Conservation (phyloP, 2,797 vertebrate genomes). For the Galagoides demidoff region DNA sequence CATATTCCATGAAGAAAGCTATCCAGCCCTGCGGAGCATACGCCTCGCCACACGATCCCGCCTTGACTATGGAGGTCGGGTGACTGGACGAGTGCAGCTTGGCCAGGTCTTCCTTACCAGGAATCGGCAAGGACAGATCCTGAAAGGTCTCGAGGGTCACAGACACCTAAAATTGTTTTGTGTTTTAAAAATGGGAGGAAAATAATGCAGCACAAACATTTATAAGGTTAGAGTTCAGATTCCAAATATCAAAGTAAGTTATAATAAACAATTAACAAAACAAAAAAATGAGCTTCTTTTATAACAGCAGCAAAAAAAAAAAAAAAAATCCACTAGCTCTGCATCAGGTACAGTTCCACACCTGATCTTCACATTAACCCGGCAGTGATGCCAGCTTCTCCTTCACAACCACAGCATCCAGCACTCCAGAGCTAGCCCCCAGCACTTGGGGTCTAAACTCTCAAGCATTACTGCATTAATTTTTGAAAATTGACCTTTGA, state of each 20-base stretch:
- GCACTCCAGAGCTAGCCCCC: neutral
- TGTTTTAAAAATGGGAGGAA: conserved; percentile 67
- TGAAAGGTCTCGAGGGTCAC: conserved; percentile 99
- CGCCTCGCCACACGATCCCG: conserved; percentile 97
- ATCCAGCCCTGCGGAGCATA: conserved; percentile 99
- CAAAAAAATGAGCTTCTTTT: neutral
- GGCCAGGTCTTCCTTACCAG: conserved; percentile 98
- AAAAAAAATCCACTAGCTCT: neutral
- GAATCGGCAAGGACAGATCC: conserved; percentile 99
- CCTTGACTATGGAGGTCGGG: conserved; percentile 96
- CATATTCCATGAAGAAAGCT: conserved; percentile 98
- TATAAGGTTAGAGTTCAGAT: conserved; percentile 52
- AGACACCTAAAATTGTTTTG: conserved; percentile 91
- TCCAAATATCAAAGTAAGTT: conserved; percentile 62
- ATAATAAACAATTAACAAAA: conserved; percentile 9
- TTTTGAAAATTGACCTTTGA: conserved; percentile 6
- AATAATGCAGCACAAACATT: conserved; percentile 68
- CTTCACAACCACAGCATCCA: neutral
- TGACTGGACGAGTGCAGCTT: conserved; percentile 98
- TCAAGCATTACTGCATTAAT: neutral
- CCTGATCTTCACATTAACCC: conserved; percentile 29
- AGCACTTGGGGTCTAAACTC: neutral
- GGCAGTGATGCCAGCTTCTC: neutral
- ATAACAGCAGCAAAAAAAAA: neutral
- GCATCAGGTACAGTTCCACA: conserved; percentile 15